Conservation (phyloP, 2,113 vertebrate species). For the Ptilonorhynchus violaceus region DNA sequence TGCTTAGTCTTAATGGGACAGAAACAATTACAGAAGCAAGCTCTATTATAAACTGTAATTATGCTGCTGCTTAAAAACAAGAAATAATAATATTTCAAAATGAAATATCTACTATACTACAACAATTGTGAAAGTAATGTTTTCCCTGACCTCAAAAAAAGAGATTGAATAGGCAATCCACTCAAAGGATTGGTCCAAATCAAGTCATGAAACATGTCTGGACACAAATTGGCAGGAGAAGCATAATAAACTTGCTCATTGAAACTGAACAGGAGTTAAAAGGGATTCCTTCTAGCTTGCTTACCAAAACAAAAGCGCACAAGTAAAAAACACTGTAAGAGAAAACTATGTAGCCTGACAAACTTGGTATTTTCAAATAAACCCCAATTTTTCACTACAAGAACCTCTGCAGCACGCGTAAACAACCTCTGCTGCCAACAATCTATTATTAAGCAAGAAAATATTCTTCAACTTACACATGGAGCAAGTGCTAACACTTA, state of each 20-base stretch:
- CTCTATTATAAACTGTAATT: conserved; percentile 5
- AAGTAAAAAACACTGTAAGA: neutral
- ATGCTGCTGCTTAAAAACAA: conserved; percentile 4
- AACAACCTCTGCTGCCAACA: neutral
- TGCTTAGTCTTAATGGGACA: neutral
- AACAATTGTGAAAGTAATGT: neutral
- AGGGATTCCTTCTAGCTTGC: neutral
- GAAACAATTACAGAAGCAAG: neutral
- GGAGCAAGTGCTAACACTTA: neutral
- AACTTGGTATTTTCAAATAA: neutral
- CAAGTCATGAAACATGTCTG: neutral
- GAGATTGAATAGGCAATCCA: neutral
- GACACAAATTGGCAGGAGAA: neutral
- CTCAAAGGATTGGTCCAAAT: neutral
- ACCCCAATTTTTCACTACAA: neutral
- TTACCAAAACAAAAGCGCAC: neutral
- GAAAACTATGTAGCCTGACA: neutral
- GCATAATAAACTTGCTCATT: neutral
- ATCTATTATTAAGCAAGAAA: neutral
- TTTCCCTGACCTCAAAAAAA: neutral
- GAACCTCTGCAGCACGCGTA: neutral
- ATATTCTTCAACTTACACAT: neutral
- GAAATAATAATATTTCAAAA: conserved; percentile 13
- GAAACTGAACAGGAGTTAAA: neutral
- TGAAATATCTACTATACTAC: neutral